These are phyloP conservation scores for Poeciliopsis presidionis DNA, from an alignment of 2,797 vertebrate species.

Conservation along the genomic window DNA sequence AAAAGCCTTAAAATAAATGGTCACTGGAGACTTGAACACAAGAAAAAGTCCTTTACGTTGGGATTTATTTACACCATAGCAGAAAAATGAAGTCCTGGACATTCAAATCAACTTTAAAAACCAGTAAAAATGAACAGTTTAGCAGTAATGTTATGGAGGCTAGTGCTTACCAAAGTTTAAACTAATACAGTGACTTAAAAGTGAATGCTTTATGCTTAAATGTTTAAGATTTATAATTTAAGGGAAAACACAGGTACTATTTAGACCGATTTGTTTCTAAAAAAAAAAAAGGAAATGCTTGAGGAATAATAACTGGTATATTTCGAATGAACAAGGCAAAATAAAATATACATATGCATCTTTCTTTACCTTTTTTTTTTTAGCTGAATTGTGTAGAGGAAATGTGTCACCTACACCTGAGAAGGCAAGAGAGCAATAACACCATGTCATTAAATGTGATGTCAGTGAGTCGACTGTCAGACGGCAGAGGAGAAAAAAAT, in stretches of 20 bases:
- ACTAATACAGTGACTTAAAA: background rate
- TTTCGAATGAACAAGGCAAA: background rate
- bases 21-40: background rate
- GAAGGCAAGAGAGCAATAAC: conserved; percentile 2
- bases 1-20: background rate
- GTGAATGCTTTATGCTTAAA: background rate
- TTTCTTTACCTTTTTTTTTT: background rate
- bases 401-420: background rate
- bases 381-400: background rate
- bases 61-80: background rate
- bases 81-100: background rate
- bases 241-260: background rate
- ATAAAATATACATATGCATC: background rate
- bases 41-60: background rate
- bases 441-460: conserved; percentile 13
- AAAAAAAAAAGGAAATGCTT: background rate
- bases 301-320: background rate
- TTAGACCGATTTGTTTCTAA: background rate
- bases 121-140: background rate
- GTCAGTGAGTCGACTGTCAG: conserved; percentile 3
- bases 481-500: background rate
- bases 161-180: background rate
- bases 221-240: background rate
- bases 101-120: background rate
- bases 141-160: background rate